Conservation (phyloP, 2,113 vertebrate species). For the Dipodomys ordii region DNA sequence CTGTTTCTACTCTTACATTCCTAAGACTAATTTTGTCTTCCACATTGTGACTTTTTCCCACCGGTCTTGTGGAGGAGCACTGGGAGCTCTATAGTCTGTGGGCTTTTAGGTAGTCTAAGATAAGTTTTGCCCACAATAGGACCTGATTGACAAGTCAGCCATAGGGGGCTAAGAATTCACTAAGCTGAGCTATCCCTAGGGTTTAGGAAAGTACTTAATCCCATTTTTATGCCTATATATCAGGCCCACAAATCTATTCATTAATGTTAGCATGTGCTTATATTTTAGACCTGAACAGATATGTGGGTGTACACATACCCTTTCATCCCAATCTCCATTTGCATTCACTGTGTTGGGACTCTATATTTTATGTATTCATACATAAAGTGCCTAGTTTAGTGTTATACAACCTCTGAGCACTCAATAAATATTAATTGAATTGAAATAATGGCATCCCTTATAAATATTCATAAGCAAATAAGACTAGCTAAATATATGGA, state of each 20-base stretch:
- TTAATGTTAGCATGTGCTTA: slow-evolving; percentile 56
- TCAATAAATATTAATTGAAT: slow-evolving; percentile 80
- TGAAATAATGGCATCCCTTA: slow-evolving; percentile 75
- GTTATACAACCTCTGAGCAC: slow-evolving; percentile 69
- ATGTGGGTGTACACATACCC: not conserved
- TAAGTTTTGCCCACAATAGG: not conserved
- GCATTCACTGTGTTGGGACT: slow-evolving; percentile 44
- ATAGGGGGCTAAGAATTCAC: not conserved
- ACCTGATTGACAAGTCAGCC: slow-evolving; percentile 34
- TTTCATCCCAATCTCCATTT: slow-evolving; percentile 61
- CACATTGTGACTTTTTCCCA: slow-evolving; percentile 26
- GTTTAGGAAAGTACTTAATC: slow-evolving; percentile 58
- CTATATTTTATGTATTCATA: slow-evolving; percentile 71
- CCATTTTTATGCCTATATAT: not conserved
- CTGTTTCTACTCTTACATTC: slow-evolving; percentile 37
- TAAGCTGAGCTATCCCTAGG: not conserved
- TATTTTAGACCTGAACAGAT: slow-evolving; percentile 31
- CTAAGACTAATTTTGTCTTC: slow-evolving; percentile 1
- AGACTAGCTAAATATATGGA: slow-evolving; percentile 77
- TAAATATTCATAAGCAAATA: slow-evolving; percentile 81
- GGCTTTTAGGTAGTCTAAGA: slow-evolving; percentile 22
- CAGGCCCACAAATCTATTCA: slow-evolving; percentile 32
- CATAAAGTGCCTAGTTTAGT: slow-evolving; percentile 78
- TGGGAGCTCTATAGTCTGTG: not conserved
- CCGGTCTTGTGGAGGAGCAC: not conserved